Evolutionary conservation across 2,888 invertebrate genomes (phyloP), one percentile per base, ranked within the genome.

Genomic region (Imbricaverruca yamaguchii): DNA sequence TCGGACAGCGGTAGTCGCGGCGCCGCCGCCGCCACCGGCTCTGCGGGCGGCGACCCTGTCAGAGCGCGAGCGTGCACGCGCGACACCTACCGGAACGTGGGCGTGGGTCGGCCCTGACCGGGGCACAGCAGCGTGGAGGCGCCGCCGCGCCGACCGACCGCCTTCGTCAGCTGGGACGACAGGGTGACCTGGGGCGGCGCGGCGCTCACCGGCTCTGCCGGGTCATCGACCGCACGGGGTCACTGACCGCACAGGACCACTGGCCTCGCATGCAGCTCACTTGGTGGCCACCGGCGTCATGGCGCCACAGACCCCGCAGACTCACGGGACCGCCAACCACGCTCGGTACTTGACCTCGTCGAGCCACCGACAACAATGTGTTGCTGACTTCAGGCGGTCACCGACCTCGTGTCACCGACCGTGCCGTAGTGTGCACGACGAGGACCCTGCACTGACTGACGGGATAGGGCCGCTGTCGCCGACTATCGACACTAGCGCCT

Each of bases 1-100:
- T 88, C 87, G 84, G 88, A 82, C 10, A 82, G 82, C 23, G 85
- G 85, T 67, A 85, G 84, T 80, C 84, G 84, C 0, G 86, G 86
- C 39, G 84, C 83, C 12, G 85, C 84, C 56, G 83, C 84, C 81
- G 85, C 85, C 80, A 84, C 82, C 25, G 85, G 85, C 79, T 85
- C 85, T 86, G 82, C 7, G 81, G 11, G 57, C 8, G 7, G 81
- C 25, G 81, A 67, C 57, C 53, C 69, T 23, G 81, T 77, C 55
- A 81, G 80, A 18, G 81, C 65, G 12, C 65, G n/a, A 0, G 21
- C 23, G 21, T 7, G 23, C 15, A 1, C n/a, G 10, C 23, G n/a
- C 2, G 21, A 10, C 11, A 67, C 65, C 23, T 81, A 83, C 83
- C 83, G 81, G 81, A 81, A 81, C 23, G 80, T 18, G 11, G 84